phyloP scores from a whole-genome alignment of 1,140 invertebrate genomes.

The Zaprionus lachaisei region DNA sequence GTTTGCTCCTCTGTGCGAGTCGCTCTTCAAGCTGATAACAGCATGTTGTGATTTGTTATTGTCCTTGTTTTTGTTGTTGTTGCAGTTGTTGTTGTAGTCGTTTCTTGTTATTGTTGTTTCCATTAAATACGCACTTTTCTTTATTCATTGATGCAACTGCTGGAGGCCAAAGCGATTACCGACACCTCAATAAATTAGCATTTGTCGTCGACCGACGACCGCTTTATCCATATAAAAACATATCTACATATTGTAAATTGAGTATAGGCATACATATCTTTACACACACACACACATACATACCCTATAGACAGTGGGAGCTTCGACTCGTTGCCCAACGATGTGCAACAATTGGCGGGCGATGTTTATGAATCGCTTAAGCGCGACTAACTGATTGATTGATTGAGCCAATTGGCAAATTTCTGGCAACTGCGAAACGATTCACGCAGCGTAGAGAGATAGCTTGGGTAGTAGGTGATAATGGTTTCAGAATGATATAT shows the following conservation, averaged over 20 bases:
- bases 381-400: constrained; percentile 18
- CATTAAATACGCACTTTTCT: constrained; percentile 32
- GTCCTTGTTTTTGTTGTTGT: constrained; percentile 43
- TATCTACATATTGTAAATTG: background rate
- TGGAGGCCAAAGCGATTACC: constrained; percentile 39
- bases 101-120: constrained; percentile 23
- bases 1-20: constrained; percentile 31
- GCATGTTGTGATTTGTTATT: constrained; percentile 23
- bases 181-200: constrained; percentile 47
- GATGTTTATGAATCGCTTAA: constrained; percentile 40
- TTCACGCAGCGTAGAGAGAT: background rate
- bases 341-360: constrained; percentile 3
- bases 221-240: constrained; percentile 22
- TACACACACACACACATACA: background rate
- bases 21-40: constrained; percentile 50
- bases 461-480: background rate
- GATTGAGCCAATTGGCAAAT: constrained; percentile 29
- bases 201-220: constrained; percentile 22
- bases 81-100: constrained; percentile 28
- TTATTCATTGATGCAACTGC: constrained; percentile 40
- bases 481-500: background rate
- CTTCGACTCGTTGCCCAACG: constrained; percentile 1
- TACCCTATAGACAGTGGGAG: background rate
- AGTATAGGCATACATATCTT: background rate
- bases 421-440: background rate